A percentile compares a stretch with the other conserved stretches of the same genome.
These are phyloP conservation scores for Symphodus melops DNA, from an alignment of 2,113 vertebrate species.

Conservation along the genomic window DNA sequence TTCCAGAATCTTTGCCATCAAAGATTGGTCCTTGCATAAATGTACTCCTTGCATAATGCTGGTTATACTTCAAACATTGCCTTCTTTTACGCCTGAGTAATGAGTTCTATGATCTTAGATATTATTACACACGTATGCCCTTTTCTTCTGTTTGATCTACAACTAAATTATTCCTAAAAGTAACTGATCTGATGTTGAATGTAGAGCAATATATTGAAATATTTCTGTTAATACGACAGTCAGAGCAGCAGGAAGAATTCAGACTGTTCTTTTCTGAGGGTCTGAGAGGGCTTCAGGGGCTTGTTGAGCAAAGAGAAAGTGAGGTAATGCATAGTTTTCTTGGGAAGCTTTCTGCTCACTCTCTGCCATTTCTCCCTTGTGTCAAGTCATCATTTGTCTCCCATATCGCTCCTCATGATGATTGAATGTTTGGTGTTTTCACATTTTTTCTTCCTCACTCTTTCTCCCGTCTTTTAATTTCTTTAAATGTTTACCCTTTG, in stretches of 20 bases:
- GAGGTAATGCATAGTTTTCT: conserved; percentile 31
- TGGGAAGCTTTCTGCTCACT: conserved; percentile 12
- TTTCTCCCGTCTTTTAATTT: not conserved
- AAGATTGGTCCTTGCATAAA: conserved; percentile 6
- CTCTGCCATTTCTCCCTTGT: not conserved
- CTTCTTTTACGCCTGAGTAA: too few species aligned
- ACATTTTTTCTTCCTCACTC: not conserved
- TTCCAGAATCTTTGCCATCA: conserved; percentile 5
- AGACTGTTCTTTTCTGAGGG: conserved; percentile 2
- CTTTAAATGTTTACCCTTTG: not conserved
- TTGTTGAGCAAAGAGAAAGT: conserved; percentile 39
- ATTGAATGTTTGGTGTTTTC: conserved; percentile 6
- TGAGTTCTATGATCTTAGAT: too few species aligned
- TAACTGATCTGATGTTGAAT: not conserved
- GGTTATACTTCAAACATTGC: not conserved
- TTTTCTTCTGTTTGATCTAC: not conserved
- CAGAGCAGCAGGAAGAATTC: not conserved
- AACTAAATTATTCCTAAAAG: not conserved
- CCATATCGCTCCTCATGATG: not conserved
- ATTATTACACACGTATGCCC: too few species aligned
- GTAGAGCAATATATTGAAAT: not conserved
- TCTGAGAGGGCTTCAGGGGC: conserved; percentile 25
- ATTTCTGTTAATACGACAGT: conserved; percentile 7
- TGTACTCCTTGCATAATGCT: conserved; percentile 1
- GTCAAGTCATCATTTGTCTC: not conserved